These are phyloP conservation scores for Scaptomyza tumidula DNA, from an alignment of 2,888 invertebrate genomes.

Conservation along the genomic window DNA sequence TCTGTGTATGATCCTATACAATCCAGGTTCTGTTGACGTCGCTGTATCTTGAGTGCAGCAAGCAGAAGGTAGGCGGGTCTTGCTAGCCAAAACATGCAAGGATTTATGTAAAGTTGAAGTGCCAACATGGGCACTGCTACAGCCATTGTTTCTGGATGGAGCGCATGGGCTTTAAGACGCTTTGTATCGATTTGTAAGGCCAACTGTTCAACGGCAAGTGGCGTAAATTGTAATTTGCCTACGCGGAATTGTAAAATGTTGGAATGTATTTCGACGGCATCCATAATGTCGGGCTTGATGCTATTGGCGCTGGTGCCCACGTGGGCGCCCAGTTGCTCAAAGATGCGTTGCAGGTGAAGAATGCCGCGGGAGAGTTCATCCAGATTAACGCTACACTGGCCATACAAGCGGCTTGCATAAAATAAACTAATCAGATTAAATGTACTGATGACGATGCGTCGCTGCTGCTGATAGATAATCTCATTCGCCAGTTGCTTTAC, in stretches of 20 bases:
- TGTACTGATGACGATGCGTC: slow-evolving; percentile 88
- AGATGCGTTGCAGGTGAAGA: slow-evolving; percentile 75
- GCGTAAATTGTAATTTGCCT: slow-evolving; percentile 74
- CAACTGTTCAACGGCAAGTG: slow-evolving; percentile 76
- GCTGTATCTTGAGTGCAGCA: slow-evolving; percentile 80
- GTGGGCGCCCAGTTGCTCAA: slow-evolving; percentile 84
- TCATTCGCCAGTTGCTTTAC: slow-evolving; percentile 89
- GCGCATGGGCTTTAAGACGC: slow-evolving; percentile 86
- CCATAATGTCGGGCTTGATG: slow-evolving; percentile 85
- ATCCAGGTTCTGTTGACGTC: slow-evolving; percentile 46
- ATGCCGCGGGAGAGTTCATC: slow-evolving; percentile 78
- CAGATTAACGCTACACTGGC: slow-evolving; percentile 71
- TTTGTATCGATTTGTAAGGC: slow-evolving; percentile 83
- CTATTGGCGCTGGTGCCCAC: slow-evolving; percentile 85
- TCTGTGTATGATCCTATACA: slow-evolving; percentile 22
- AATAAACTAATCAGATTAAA: slow-evolving; percentile 89
- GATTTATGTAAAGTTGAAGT: slow-evolving; percentile 91
- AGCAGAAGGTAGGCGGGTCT: slow-evolving; percentile 87
- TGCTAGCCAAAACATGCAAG: slow-evolving; percentile 89
- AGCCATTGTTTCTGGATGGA: slow-evolving; percentile 88
- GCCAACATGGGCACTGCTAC: slow-evolving; percentile 89
- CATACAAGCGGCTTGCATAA: slow-evolving; percentile 80
- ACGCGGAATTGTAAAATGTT: slow-evolving; percentile 81
- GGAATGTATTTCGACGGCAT: slow-evolving; percentile 87
- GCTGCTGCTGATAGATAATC: slow-evolving; percentile 90